These are phyloP conservation scores for Corvus hawaiiensis DNA, from an alignment of 2,113 vertebrate species.

Conservation along the genomic window DNA sequence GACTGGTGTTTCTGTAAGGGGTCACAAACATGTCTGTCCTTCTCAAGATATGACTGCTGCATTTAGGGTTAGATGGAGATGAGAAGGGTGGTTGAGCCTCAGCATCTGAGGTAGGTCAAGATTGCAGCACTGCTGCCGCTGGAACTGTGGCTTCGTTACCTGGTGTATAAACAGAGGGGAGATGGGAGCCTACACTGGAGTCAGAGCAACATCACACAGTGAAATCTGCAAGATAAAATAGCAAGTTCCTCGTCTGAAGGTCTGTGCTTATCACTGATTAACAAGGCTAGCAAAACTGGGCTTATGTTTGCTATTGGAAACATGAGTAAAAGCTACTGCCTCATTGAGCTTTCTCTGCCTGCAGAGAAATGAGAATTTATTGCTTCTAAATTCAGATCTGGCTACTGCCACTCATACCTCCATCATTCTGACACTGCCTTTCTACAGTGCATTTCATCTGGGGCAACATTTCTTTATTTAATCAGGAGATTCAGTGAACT, in stretches of 20 bases:
- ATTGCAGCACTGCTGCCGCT: accelerated
- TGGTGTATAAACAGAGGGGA: neutral
- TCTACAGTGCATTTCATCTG: neutral
- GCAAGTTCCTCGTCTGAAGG: neutral
- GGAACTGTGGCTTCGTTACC: neutral
- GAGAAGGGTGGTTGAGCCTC: neutral
- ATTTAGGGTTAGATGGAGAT: neutral
- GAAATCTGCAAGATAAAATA: neutral
- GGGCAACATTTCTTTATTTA: neutral
- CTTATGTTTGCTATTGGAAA: neutral
- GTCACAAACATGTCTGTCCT: neutral
- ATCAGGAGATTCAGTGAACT: neutral
- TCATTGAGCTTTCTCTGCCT: neutral
- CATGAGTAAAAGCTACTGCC: neutral
- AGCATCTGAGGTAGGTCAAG: accelerated
- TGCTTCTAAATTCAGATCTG: neutral
- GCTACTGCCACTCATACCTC: neutral
- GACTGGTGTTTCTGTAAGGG: neutral
- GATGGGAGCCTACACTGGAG: neutral
- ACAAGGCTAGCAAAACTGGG: neutral
- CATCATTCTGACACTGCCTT: neutral
- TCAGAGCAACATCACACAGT: neutral
- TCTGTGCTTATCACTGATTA: neutral
- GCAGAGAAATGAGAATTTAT: neutral
- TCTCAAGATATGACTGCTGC: neutral